Percentiles rank a stretch among this genome's conserved stretches.
phyloP scores from a whole-genome alignment of 2,888 invertebrate species.

The Thymelicus sylvestris region DNA sequence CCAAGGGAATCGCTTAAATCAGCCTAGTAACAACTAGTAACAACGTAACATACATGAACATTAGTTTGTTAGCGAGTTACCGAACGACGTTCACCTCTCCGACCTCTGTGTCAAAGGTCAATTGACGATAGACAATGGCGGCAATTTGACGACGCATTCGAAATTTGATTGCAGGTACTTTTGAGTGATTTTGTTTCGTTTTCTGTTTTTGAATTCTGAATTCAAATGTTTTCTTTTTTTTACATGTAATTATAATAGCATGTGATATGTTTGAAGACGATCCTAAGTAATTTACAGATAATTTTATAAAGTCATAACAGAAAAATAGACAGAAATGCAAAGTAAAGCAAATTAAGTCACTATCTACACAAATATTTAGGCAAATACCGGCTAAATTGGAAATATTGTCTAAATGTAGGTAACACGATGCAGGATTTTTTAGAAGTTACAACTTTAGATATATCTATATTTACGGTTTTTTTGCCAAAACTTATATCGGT shows the following conservation, averaged over 20 bases:
- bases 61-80: conserved; percentile 12
- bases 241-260: no score
- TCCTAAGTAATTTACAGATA: no score
- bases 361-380: not conserved
- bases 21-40: not conserved
- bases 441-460: no score
- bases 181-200: not conserved
- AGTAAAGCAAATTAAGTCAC: not conserved
- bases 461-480: no score
- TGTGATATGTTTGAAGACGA: no score
- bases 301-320: no score
- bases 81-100: conserved; percentile 12
- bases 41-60: conserved; percentile 15
- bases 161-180: not conserved
- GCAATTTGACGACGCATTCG: conserved; percentile 3
- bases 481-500: no score
- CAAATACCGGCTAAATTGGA: no score
- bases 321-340: no score
- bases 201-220: not conserved
- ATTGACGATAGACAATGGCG: conserved; percentile 6
- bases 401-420: no score
- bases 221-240: not conserved
- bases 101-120: conserved; percentile 27
- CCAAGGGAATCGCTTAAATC: no score
- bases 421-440: no score